Evolutionary conservation across 2,797 vertebrate genomes (phyloP), one percentile per base, ranked within the genome.

Genomic region (Pogoniulus pusillus): DNA sequence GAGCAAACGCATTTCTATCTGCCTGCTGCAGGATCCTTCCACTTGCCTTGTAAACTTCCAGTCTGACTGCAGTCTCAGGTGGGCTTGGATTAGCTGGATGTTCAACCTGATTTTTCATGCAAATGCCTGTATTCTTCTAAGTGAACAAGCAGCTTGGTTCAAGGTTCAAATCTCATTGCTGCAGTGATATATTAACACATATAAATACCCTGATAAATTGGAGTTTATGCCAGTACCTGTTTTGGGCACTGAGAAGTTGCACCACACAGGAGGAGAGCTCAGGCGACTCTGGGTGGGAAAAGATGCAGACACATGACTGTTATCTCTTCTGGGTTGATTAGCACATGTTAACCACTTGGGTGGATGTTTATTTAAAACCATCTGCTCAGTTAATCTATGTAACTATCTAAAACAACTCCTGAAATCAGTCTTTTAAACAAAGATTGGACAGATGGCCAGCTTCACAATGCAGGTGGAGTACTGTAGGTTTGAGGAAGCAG

Each of bases 301-400:
- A 70, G 79, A 68, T 41, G 32, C 47, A 92, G 72, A 37, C 82
- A 72, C 30, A 35, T 72, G 82, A 81, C 30, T 89, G 29, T 23
- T 55, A 55, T 55, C 43, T 65, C 55, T 55, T 24, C 53, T 81
- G 59, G 53, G n/a, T 9, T 89, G 73, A 92, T 89, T 89, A 78
- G 53, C 65, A 89, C 51, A 39, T 55, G 51, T 71, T 87, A 93
- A 85, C 70, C 72, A 58, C 82, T 94, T 83, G 70, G 59, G 43
- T 69, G 55, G 63, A 91, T 93, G 80, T 95, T 95, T 93, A 87
- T 91, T 85, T 87, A 62, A 89, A 93, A 71, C 79, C 73, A 92
- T 89, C 93, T 93, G 85, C 82, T 91, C 59, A 63, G 73, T 59
- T 93, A 91, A 91, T 92, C 73, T 63, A 16, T 81, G 17, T 81